phyloP scores from a whole-genome alignment of 2,113 vertebrate genomes.

The Pachyramphus minor region DNA sequence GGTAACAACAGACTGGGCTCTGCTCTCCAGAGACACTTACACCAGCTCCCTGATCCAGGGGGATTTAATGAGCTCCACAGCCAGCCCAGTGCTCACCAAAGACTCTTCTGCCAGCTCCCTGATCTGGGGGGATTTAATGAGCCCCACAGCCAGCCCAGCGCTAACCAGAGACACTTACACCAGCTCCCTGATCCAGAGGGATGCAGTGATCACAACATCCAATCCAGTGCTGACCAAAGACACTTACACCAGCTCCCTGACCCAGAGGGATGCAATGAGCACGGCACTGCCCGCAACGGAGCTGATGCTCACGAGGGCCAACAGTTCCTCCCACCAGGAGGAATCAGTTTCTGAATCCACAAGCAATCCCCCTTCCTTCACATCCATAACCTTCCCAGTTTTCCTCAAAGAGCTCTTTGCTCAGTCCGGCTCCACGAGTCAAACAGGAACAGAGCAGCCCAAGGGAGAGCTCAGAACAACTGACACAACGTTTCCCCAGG shows the following conservation, averaged over 20 bases:
- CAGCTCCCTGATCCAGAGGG: neutral
- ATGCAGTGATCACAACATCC: fast-evolving
- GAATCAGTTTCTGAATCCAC: neutral
- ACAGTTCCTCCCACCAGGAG: neutral
- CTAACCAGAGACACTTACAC: neutral
- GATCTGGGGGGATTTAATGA: neutral
- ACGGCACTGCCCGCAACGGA: neutral
- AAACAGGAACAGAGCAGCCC: neutral
- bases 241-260: neutral
- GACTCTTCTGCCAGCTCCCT: neutral
- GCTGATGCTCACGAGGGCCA: neutral
- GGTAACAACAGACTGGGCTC: neutral
- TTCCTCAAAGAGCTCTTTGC: neutral
- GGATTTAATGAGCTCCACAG: fast-evolving
- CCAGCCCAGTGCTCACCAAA: neutral
- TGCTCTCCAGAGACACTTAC: neutral
- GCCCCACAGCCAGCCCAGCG: neutral
- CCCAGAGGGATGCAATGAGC: neutral
- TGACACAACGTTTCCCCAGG: fast-evolving
- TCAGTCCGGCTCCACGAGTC: neutral
- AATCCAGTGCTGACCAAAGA: neutral
- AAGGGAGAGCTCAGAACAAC: neutral
- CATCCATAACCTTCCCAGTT: fast-evolving
- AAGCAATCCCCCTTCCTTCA: neutral
- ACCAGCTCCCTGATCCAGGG: neutral